phyloP scores from a whole-genome alignment of 2,797 vertebrate species.

The Poecilia wingei region DNA sequence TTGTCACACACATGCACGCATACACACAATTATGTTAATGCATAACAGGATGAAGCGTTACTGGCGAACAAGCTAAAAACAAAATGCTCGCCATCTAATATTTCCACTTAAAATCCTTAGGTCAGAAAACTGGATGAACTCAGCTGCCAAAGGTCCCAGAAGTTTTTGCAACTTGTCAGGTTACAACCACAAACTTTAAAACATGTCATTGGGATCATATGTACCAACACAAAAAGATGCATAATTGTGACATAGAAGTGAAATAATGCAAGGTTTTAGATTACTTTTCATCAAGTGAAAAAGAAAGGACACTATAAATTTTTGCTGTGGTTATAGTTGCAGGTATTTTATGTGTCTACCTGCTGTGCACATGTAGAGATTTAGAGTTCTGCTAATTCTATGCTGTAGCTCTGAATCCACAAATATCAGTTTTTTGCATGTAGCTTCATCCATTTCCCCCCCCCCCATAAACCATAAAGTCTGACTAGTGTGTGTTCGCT shows the following conservation, averaged over 20 bases:
- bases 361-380: background rate
- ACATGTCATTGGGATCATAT: background rate
- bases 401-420: background rate
- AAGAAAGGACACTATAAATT: background rate
- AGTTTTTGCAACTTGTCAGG: background rate
- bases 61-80: conserved; percentile 1
- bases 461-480: background rate
- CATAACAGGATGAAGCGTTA: conserved; percentile 3
- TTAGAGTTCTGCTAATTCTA: background rate
- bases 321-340: background rate
- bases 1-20: background rate
- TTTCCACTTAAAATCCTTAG: conserved; percentile 4
- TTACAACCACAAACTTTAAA: background rate
- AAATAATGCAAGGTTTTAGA: background rate
- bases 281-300: background rate
- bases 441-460: background rate
- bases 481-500: background rate
- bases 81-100: background rate
- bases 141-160: conserved; percentile 1
- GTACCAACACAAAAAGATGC: background rate
- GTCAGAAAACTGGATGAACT: conserved; percentile 15
- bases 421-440: background rate
- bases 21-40: background rate
- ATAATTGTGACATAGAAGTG: background rate
- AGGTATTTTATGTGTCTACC: background rate